These are phyloP conservation scores for pig (Sus scrofa) DNA, from an alignment of 2,113 vertebrate species.

Conservation along the genomic window T2T-Sscrofa CM000824.6:138455501-138456000, in stretches of 20 bases:
- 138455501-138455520: neutral
- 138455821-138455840: neutral
- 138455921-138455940: neutral
- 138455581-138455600: neutral
- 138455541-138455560: neutral
- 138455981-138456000: neutral
- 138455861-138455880: neutral
- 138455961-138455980: neutral
- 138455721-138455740: neutral
- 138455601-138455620: neutral
- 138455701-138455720: neutral
- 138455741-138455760: neutral
- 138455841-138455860: neutral
- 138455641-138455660: neutral
- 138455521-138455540: neutral
- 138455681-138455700: neutral
- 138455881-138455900: neutral
- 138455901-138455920: neutral
- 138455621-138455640: neutral
- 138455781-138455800: neutral
- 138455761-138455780: neutral
- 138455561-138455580: neutral
- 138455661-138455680: neutral
- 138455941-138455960: neutral
- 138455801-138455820: fast-evolving